Base-by-base conservation (phyloP, 2,888 invertebrate genomes). In the Mesoligia furuncula region DNA sequence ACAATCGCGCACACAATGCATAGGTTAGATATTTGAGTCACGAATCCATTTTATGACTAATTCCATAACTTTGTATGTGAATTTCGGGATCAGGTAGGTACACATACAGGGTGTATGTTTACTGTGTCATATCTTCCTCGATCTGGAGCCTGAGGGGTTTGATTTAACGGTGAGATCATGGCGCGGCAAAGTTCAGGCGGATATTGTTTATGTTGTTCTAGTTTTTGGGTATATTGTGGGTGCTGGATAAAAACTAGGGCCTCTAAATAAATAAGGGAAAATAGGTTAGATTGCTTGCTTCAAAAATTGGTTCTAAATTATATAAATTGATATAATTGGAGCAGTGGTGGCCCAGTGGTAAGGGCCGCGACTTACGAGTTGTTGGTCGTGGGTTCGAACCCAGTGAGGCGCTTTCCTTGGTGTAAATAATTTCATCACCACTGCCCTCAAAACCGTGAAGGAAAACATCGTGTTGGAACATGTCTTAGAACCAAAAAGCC, bases 41-140 rank as follows among this genome's bases (percentile, higher is more conserved):
- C 96, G 96, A 94, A 95, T 94, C 94, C 96, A 96, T 96, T 96
- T 96, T 96, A 96, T 95, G 96, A 96, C 95, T 96, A 96, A 96
- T 96, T 96, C 96, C 96, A 96, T 96, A 96, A 96, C 96, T 96
- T 95, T 95, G 95, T 96, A 96, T 96, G 96, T 95, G 96, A 95
- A 95, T 95, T 95, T 94, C 92, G 95, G 95, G 95, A 95, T 95
- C 95, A 95, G 95, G 95, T 95, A 94, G 89, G 91, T 85, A 84
- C 89, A 86, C 82, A 81, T 84, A 83, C 76, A 75, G 81, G 81
- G 83, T 88, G 92, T 92, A 93, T 95, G 96, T 96, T 95, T 96
- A 95, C 95, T 92, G 90, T 91, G 92, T 87, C 91, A 91, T 94
- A 94, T 95, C 93, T 95, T 91, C 91, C 91, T 90, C 88, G 91